These are phyloP conservation scores for Pampus argenteus DNA, from an alignment of 2,797 vertebrate species.

Conservation along the genomic window DNA sequence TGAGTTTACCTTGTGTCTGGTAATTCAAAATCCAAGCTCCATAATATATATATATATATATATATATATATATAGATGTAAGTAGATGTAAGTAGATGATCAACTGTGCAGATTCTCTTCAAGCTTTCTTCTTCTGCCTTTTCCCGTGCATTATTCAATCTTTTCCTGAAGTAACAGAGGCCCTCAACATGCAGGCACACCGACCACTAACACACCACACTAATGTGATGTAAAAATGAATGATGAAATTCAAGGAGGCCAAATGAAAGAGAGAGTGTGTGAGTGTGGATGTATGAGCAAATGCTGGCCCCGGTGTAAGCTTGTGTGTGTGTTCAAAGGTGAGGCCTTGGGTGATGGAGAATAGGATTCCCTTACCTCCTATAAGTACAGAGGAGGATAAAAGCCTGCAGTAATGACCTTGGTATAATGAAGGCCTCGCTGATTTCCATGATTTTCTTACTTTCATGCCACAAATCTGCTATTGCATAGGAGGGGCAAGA, in stretches of 20 bases:
- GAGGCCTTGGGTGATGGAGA: slow-evolving; percentile 84
- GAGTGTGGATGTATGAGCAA: slow-evolving; percentile 38
- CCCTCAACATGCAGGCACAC: slow-evolving; percentile 66
- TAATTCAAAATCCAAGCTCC: slow-evolving; percentile 32
- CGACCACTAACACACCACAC: slow-evolving; percentile 76
- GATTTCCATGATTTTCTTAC: slow-evolving; percentile 82
- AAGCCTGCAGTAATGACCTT: slow-evolving; percentile 79
- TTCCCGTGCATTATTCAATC: slow-evolving; percentile 83
- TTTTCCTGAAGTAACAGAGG: slow-evolving; percentile 79
- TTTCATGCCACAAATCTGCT: slow-evolving; percentile 64
- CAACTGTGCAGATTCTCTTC: slow-evolving; percentile 45
- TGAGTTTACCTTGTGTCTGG: slow-evolving; percentile 6
- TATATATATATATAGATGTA: slow-evolving; percentile 49
- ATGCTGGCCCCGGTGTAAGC: slow-evolving; percentile 48
- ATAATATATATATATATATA: slow-evolving; percentile 47
- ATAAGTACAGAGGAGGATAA: slow-evolving; percentile 80
- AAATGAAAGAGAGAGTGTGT: slow-evolving; percentile 84
- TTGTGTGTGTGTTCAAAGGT: slow-evolving; percentile 82
- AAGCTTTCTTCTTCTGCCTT: slow-evolving; percentile 55
- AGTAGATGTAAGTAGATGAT: slow-evolving; percentile 52
- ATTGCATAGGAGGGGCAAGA: slow-evolving; percentile 62
- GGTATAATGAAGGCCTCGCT: slow-evolving; percentile 81
- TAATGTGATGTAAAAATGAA: slow-evolving; percentile 86
- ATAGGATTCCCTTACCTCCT: slow-evolving; percentile 81
- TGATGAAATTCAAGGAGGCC: slow-evolving; percentile 87